Conservation (phyloP, 2,888 invertebrate genomes). For the Perizoma flavofasciatum region DNA sequence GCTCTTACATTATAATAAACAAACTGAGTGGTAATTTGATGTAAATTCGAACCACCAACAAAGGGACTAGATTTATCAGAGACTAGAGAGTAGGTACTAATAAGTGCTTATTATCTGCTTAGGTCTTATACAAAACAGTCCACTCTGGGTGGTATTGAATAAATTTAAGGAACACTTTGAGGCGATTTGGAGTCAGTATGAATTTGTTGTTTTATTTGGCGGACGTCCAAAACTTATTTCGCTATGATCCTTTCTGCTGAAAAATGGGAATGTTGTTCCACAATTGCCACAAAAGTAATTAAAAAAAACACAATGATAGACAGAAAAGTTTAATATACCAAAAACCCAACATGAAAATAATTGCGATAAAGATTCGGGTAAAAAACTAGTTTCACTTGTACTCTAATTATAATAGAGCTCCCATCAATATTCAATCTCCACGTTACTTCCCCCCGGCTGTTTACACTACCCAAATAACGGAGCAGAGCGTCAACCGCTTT, state of each 20-base stretch:
- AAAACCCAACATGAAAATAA: too few relatives aligned
- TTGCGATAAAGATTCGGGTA: too few relatives aligned
- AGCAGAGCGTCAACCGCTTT: slow-evolving; percentile 17
- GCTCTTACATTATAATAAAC: slow-evolving; percentile 13
- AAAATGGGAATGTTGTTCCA: too few relatives aligned
- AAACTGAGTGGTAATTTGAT: slow-evolving; percentile 25
- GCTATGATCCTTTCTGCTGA: too few relatives aligned
- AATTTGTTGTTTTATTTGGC: too few relatives aligned
- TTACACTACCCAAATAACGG: slow-evolving; percentile 20
- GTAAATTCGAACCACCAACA: slow-evolving; percentile 26
- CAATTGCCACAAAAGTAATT: too few relatives aligned
- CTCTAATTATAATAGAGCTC: not conserved
- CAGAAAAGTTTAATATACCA: too few relatives aligned
- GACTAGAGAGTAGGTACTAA: slow-evolving; percentile 8
- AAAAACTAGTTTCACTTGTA: not conserved
- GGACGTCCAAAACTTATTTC: too few relatives aligned
- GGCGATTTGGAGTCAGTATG: not conserved
- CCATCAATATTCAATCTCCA: slow-evolving; percentile 4
- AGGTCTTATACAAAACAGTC: slow-evolving; percentile 12
- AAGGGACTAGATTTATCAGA: slow-evolving; percentile 21
- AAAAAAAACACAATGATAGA: too few relatives aligned
- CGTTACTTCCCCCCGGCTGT: slow-evolving; percentile 5
- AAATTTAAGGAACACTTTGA: slow-evolving; percentile 4
- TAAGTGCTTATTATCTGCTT: slow-evolving; percentile 2
- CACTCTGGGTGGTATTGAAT: slow-evolving; percentile 27